Conservation (phyloP, 1,140 invertebrate species). For the Eupeodes corollae region DNA sequence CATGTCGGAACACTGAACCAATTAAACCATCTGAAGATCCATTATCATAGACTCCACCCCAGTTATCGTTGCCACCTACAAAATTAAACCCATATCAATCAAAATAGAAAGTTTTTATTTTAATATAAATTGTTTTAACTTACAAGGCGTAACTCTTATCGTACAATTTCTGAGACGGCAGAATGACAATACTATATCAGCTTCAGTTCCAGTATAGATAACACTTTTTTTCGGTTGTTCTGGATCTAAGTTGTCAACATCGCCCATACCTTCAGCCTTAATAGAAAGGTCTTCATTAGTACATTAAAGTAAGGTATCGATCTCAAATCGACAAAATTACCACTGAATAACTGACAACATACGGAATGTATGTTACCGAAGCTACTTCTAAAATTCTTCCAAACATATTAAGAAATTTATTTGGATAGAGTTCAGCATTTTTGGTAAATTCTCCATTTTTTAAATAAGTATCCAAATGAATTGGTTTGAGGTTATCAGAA, state of each 20-base stretch:
- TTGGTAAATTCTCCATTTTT: not conserved
- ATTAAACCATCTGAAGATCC: constrained; percentile 22
- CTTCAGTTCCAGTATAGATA: constrained; percentile 23
- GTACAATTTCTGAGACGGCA: constrained; percentile 27
- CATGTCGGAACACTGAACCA: constrained; percentile 26
- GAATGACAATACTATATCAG: constrained; percentile 26
- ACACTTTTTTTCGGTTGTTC: constrained; percentile 14
- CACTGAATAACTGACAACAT: constrained; percentile 37
- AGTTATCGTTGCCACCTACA: constrained; percentile 28
- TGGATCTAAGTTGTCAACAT: constrained; percentile 24
- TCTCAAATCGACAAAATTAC: constrained; percentile 20
- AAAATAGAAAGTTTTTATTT: not conserved
- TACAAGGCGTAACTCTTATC: constrained; percentile 24
- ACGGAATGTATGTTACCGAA: constrained; percentile 34
- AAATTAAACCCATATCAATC: not conserved
- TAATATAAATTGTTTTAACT: constrained; percentile 3
- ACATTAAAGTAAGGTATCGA: too few species aligned
- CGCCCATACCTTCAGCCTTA: constrained; percentile 5
- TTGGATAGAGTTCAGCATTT: constrained; percentile 31
- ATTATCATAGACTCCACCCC: constrained; percentile 31
- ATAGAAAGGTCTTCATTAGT: too few species aligned
- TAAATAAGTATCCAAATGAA: too few species aligned
- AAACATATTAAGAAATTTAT: constrained; percentile 31
- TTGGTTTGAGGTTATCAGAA: too few species aligned
- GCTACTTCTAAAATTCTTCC: constrained; percentile 22